Conservation (phyloP, 2,888 invertebrate genomes). For the Apomyelois bistriatella region DNA sequence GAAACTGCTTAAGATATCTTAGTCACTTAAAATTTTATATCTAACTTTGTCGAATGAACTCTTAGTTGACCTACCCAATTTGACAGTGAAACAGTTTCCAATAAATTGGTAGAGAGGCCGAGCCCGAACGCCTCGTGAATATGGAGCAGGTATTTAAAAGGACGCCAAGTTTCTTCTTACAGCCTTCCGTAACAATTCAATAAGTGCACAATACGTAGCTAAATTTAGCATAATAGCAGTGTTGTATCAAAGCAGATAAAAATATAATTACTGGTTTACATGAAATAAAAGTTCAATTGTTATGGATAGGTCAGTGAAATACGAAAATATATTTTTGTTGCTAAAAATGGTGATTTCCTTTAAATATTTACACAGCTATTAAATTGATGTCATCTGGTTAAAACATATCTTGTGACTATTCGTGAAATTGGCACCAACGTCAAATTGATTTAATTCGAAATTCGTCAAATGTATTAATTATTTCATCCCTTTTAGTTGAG, state of each 20-base stretch:
- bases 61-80: constrained; percentile 19
- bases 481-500: too few relatives aligned
- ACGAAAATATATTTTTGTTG: too few relatives aligned
- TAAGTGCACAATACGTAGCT: not conserved
- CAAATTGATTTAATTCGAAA: too few relatives aligned
- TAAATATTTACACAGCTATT: too few relatives aligned
- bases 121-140: constrained; percentile 34
- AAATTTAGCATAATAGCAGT: not conserved
- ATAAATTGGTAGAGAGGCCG: constrained; percentile 26
- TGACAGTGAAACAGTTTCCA: constrained; percentile 25
- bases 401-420: too few relatives aligned
- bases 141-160: constrained; percentile 37
- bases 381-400: too few relatives aligned
- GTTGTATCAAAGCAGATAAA: not conserved
- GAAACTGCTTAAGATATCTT: not conserved
- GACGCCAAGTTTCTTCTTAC: constrained; percentile 23
- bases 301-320: too few relatives aligned
- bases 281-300: too few relatives aligned
- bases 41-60: constrained; percentile 14
- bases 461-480: too few relatives aligned
- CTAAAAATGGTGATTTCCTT: too few relatives aligned
- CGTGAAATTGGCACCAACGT: too few relatives aligned
- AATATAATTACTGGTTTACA: not conserved
- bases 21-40: not conserved
- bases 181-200: constrained; percentile 30